These are phyloP conservation scores for Tiliacea aurago DNA, from an alignment of 2,888 invertebrate genomes.

Conservation along the genomic window DNA sequence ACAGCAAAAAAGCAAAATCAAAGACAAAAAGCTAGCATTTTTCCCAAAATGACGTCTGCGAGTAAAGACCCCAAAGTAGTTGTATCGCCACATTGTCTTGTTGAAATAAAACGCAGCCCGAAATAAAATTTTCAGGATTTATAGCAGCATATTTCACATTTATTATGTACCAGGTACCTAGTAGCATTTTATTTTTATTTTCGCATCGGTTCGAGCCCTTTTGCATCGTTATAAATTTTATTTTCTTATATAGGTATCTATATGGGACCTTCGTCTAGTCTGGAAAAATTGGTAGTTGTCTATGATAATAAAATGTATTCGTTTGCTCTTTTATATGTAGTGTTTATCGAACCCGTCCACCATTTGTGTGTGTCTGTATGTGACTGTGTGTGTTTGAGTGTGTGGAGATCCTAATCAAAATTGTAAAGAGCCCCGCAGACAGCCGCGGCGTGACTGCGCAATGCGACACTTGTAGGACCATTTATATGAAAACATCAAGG, in stretches of 20 bases:
- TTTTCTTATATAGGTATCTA: slow-evolving; percentile 27
- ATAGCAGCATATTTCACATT: slow-evolving; percentile 50
- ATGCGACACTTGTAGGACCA: no score
- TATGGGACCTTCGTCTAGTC: slow-evolving; percentile 27
- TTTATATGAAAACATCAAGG: no score
- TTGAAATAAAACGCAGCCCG: slow-evolving; percentile 35
- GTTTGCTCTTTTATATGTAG: not conserved
- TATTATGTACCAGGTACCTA: slow-evolving; percentile 38
- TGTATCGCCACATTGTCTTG: slow-evolving; percentile 25
- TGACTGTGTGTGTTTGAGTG: not conserved
- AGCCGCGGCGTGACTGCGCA: no score
- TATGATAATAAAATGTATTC: slow-evolving; percentile 30
- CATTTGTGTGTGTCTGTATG: not conserved
- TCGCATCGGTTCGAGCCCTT: slow-evolving; percentile 15
- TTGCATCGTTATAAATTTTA: slow-evolving; percentile 34
- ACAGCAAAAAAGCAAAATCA: not conserved
- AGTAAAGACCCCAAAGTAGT: slow-evolving; percentile 12
- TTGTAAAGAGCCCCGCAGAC: no score
- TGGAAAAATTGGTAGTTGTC: not conserved
- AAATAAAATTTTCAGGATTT: slow-evolving; percentile 43
- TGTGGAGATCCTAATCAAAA: not conserved
- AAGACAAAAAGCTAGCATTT: not conserved
- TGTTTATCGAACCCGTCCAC: no score
- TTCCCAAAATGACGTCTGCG: slow-evolving; percentile 24
- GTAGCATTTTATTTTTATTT: slow-evolving; percentile 38